Base-by-base conservation (phyloP, 2,113 vertebrate species). In the Neolamprologus brichardi region DNA sequence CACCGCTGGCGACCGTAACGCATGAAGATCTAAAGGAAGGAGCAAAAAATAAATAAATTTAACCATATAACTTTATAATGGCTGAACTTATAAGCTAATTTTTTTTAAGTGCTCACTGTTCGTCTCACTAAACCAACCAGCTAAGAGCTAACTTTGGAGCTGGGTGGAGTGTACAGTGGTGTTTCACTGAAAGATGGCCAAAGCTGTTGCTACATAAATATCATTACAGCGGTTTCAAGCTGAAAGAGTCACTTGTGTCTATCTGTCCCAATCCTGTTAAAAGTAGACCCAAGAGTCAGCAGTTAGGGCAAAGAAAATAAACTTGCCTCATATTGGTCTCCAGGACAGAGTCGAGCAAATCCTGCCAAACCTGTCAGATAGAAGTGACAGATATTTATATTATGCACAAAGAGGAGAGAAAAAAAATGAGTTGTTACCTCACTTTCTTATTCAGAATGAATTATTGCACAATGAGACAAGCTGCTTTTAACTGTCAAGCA, bases 1-100 rank as follows among this genome's bases (percentile, higher is more conserved):
- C 99, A 99, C 8, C 98, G 95, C 95, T 99, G 99, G 7, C 98
- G 97, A 20, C 99, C 99, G 0, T 99, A 99, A 75, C 98, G 96
- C 98, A 99, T 99, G 84, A 98, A 99, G 93, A 99, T 99, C 99
- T 99, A 67, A 11, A 75, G 79, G 46, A n/a, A 51, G 5, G 10
- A 77, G 25, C 6, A 64, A 23, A 72, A 17, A 17, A 67, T 5
- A 3, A 5, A 4, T n/a, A 9, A 9, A 4, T 1, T 37, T n/a
- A n/a, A 64, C 32, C 18, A 64, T n/a, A 13, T 37, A 49, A 4
- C 9, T 28, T 25, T 44, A 28, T 28, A 46, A 75, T 18, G 41
- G 14, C 41, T 49, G 39, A 75, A 75, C 1, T 49, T 5, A 18
- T 5, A 49, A 75, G 23, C 30, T 12, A 12, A 1, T 70, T 70